These are phyloP conservation scores for Saccostrea glomerata DNA, from an alignment of 1,140 invertebrate genomes.

Conservation along the genomic window DNA sequence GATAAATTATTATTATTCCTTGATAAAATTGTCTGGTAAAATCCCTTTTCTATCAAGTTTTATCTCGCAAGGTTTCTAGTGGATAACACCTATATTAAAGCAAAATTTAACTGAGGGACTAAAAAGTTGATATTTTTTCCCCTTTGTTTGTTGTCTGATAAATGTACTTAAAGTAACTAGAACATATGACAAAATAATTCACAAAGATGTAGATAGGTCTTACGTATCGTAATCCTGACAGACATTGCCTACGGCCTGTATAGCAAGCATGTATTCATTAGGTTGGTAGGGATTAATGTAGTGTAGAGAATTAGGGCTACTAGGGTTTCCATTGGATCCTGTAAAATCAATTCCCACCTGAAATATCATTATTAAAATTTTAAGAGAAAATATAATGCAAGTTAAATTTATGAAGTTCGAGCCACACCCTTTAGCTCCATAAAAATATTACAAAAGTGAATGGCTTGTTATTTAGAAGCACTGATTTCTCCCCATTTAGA, in stretches of 20 bases:
- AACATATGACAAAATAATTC: too few species aligned
- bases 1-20: too few species aligned
- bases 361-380: slow-evolving; percentile 26
- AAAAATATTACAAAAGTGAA: neutral
- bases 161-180: too few species aligned
- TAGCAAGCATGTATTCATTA: slow-evolving; percentile 79
- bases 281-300: slow-evolving; percentile 73
- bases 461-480: too few species aligned
- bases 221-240: slow-evolving; percentile 84
- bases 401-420: neutral
- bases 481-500: too few species aligned
- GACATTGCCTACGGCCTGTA: slow-evolving; percentile 82
- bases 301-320: slow-evolving; percentile 80
- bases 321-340: slow-evolving; percentile 84
- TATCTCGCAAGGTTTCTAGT: too few species aligned
- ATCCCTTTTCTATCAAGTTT: neutral
- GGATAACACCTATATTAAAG: too few species aligned
- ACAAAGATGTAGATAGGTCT: slow-evolving; percentile 25
- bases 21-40: too few species aligned
- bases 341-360: slow-evolving; percentile 84
- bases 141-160: too few species aligned
- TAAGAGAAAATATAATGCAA: too few species aligned
- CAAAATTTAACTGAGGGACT: too few species aligned
- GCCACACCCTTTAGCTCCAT: neutral
- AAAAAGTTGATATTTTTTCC: too few species aligned